Evolutionary conservation across 2,113 vertebrate species (phyloP), one percentile per base, ranked within the genome.

Genomic region (Coreoperca whiteheadi): DNA sequence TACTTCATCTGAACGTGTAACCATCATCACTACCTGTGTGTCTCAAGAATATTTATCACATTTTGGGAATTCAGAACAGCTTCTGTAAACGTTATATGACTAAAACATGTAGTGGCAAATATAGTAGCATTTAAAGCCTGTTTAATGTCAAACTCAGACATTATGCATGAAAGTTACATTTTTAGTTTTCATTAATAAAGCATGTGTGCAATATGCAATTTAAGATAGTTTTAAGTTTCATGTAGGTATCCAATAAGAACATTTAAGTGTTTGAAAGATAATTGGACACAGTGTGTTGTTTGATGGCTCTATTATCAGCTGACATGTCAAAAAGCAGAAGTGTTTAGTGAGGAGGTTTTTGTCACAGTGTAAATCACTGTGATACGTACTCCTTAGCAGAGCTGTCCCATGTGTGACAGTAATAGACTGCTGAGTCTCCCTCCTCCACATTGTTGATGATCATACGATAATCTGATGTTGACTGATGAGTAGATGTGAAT

Each of bases 381-480:
- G 90, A 87, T 92, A 89, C 84, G 0, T 0, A 0, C 34, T 79
- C 53, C 0, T 0, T 51, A 48, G 0, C 79, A 82, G 92, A 78
- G n/a, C 0, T 0, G 20, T 93, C 86, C 78, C 72, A 88, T 85
- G 79, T 87, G 0, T 0, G 0, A 90, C 91, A 94, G 87, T 90
- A 85, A 92, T 93, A 94, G 10, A 92, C 79, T 63, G 88, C 92
- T 34, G 90, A 93, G 74, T 94, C 93, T 87, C 59, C 59, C 39
- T 64, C 34, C 32, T 89, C 81, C 70, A 92, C 83, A 65, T 57
- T 87, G 39, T 37, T 92, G 28, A 94, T 90, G 32, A 85, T 89
- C 66, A 94, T 84, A 10, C 63, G 70, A 79, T 86, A 92, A 70
- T 91, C 84, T 32, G 65, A 14, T 1, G 18, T 46, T 48, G 86